Conservation (phyloP, 2,888 invertebrate genomes). For the Eurytoma californica region DNA sequence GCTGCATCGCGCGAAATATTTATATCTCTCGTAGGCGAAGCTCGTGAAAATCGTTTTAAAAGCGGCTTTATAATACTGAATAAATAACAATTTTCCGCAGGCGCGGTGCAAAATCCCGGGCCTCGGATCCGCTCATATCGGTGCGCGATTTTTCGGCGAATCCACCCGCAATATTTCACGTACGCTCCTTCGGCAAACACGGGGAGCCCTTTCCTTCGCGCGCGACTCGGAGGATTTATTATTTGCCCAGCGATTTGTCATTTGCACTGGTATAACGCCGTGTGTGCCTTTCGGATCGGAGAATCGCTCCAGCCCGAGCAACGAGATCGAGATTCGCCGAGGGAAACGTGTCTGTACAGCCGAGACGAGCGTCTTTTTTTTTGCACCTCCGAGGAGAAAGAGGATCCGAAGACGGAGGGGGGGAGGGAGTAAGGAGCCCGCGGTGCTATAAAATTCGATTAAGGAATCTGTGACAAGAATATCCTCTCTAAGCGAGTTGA, state of each 20-base stretch:
- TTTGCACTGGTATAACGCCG: conserved; percentile 56
- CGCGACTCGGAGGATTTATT: conserved; percentile 60
- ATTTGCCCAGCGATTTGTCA: conserved; percentile 66
- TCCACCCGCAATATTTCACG: conserved; percentile 34
- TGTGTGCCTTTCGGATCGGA: conserved; percentile 44
- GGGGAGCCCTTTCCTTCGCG: not conserved
- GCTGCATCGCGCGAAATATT: not conserved
- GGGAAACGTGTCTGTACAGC: not conserved
- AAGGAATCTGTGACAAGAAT: conserved; percentile 30
- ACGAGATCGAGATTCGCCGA: conserved; percentile 4
- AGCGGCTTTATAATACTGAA: conserved; percentile 26
- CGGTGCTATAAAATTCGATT: conserved; percentile 45
- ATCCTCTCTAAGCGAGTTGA: conserved; percentile 20
- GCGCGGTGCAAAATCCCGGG: not conserved
- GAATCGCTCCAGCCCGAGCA: not conserved
- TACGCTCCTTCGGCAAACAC: conserved; percentile 31
- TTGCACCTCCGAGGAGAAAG: not conserved
- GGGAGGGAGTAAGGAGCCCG: not conserved
- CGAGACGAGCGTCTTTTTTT: not conserved
- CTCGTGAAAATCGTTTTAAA: not conserved
- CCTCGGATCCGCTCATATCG: not conserved
- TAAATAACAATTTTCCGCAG: conserved; percentile 24
- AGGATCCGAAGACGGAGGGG: not conserved
- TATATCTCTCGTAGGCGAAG: not conserved
- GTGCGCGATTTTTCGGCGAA: conserved; percentile 30